These are phyloP conservation scores for Anguilla marmorata DNA, from an alignment of 2,797 vertebrate species.

Conservation along the genomic window DNA sequence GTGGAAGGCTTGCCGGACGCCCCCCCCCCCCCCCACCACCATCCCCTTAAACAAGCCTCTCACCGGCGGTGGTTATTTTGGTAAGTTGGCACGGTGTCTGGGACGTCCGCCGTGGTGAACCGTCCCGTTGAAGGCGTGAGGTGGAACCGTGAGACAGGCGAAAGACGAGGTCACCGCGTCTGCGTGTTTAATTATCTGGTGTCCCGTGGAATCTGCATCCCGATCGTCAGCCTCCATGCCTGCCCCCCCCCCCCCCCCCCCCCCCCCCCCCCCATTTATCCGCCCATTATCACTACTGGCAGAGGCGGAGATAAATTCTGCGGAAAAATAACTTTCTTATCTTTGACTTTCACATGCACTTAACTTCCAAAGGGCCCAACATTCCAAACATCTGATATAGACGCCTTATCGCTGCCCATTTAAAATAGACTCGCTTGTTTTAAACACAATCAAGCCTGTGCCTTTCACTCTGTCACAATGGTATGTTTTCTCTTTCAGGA, in stretches of 20 bases:
- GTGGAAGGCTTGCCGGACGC: neutral
- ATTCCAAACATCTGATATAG: slow-evolving; percentile 25
- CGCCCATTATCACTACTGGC: neutral
- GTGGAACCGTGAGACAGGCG: neutral
- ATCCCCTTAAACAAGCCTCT: neutral
- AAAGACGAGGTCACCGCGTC: slow-evolving; percentile 19
- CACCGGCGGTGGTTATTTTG: slow-evolving; percentile 12
- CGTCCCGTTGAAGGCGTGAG: neutral
- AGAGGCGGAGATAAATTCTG: slow-evolving; percentile 21
- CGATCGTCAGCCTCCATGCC: neutral
- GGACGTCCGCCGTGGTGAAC: neutral
- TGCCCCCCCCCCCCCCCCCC: too few species aligned
- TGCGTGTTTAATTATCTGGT: slow-evolving; percentile 10
- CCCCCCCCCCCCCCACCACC: too few species aligned
- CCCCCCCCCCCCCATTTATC: neutral
- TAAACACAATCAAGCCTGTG: neutral
- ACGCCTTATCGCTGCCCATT: slow-evolving; percentile 18
- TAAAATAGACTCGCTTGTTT: slow-evolving; percentile 30
- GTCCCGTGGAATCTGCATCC: neutral
- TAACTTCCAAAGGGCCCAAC: slow-evolving; percentile 25
- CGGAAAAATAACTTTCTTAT: slow-evolving; percentile 31
- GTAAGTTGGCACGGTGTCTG: neutral
- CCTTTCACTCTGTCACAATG: neutral
- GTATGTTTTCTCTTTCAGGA: neutral
- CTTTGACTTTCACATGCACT: slow-evolving; percentile 34